Evolutionary conservation across 2,113 vertebrate genomes (phyloP).

Genomic region (Prinia subflava): DNA sequence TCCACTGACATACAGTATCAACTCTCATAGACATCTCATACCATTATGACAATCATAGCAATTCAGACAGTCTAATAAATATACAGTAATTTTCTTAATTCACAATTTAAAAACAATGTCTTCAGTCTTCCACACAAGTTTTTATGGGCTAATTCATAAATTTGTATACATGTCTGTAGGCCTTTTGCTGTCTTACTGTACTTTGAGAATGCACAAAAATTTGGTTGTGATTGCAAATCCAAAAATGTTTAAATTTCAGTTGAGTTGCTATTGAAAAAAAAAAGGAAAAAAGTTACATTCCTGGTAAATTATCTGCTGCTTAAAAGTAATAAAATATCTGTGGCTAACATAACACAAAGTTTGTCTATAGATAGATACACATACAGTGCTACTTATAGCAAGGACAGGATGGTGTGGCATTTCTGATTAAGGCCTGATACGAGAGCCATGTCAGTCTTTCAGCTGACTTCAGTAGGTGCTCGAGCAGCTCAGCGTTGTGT

Average conservation of each 20-base stretch:
- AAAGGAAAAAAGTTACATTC: rapidly evolving
- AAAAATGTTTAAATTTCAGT: background rate
- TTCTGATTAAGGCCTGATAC: background rate
- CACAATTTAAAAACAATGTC: background rate
- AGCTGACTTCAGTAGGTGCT: background rate
- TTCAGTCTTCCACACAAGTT: background rate
- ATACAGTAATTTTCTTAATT: background rate
- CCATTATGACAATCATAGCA: background rate
- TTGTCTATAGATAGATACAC: background rate
- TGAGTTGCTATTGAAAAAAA: background rate
- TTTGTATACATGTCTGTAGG: background rate
- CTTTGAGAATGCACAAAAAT: background rate
- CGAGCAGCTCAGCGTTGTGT: background rate
- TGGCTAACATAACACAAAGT: background rate
- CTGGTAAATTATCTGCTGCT: background rate
- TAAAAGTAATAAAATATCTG: background rate
- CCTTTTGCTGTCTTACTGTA: background rate
- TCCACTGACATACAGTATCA: background rate
- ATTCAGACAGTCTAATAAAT: background rate
- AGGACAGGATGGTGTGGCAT: background rate
- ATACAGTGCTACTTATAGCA: background rate
- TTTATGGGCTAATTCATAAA: background rate
- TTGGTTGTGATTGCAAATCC: background rate
- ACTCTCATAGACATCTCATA: background rate
- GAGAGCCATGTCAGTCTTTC: background rate